Base-by-base conservation (phyloP, 2,888 invertebrate genomes). In the Athetis lepigone region DNA sequence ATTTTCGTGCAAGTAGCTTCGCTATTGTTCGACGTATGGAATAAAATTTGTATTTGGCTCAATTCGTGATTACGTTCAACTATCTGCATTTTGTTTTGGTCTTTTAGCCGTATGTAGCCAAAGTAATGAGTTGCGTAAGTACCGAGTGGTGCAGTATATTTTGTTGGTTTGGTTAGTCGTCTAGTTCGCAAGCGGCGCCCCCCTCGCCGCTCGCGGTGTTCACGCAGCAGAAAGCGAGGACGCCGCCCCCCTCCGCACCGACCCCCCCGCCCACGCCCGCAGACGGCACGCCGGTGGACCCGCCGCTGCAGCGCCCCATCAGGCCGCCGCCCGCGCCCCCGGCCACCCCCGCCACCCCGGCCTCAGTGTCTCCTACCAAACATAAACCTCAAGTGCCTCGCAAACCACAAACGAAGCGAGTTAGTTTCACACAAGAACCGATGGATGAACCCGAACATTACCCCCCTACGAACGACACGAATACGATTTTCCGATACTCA, bases 101-200 rank as follows among this genome's bases (percentile, higher is more conserved):
- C 83, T 82, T 85, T 83, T 78, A 82, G 76, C 70, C 54, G 64
- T 80, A 76, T 77, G 68, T 80, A 82, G 79, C 77, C 73, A 58
- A 78, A 82, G 80, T 83, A 83, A 77, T 83, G 73, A 84, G 83
- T 88, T 84, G 81, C 79, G 79, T 75, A 75, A 74, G 82, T 85
- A 82, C 76, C 76, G 83, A 77, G 73, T 76, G 83, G 85, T 87
- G 81, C 82, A 87, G 91, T 92, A 89, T 85, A 91, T 89, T 89
- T 75, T 92, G 87, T 93, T 94, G 93, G 91, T 93, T 92, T 94
- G 92, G 94, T 91, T 90, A 94, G 94, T 88, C 91, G 90, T 90
- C 90, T 91, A 92, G 92, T 87, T 84, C 84, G 84, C 88, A 87
- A 84, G 91, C 81, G 85, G 86, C 90, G 87, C 87, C 89, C 69